Evolutionary conservation across 2,113 vertebrate species (phyloP), one percentile per base, ranked within the genome.

Genomic region (Ceratotherium simum): DNA sequence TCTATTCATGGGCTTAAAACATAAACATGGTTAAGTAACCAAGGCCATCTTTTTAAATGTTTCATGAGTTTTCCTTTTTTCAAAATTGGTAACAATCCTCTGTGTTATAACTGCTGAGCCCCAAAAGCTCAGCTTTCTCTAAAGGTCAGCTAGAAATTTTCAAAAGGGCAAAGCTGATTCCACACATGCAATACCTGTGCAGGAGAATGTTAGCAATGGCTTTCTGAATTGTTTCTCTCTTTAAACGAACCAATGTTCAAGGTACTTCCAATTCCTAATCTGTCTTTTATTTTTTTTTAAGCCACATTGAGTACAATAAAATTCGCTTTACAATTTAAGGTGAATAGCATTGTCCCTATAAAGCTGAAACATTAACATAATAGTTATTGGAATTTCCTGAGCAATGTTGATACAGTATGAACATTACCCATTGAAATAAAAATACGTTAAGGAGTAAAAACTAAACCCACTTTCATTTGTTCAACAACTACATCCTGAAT

Each of bases 101-200:
- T 96, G 31, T 31, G 78, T 97, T 95, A 83, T 97, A 80, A 18
- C n/a, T 92, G 8, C 78, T 56, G 69, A 90, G 51, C 25, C 95
- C 84, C 54, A 21, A 80, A 92, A 85, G 42, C 36, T 92, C 69
- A 86, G 78, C 86, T 70, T 96, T 91, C 95, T 79, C 51, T 97
- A 95, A 83, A 98, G 82, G 90, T 98, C 94, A 94, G 48, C 21
- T n/a, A 88, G 92, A 98, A 96, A 85, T 84, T 96, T 98, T 96
- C 81, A 86, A 97, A 98, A 98, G 93, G 93, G 54, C 78, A 96
- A 48, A 56, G 92, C 56, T 86, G 62, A 86, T 80, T 75, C 64
- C 75, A 70, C 64, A 36, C 60, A 56, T 51, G 65, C 72, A 39
- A 6, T 48, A 17, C 39, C 17, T 88, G 2, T 75, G 58, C 51